Evolutionary conservation across 2,888 invertebrate genomes (phyloP), one percentile per base, ranked within the genome.

Genomic region (Epirrhoe alternata): DNA sequence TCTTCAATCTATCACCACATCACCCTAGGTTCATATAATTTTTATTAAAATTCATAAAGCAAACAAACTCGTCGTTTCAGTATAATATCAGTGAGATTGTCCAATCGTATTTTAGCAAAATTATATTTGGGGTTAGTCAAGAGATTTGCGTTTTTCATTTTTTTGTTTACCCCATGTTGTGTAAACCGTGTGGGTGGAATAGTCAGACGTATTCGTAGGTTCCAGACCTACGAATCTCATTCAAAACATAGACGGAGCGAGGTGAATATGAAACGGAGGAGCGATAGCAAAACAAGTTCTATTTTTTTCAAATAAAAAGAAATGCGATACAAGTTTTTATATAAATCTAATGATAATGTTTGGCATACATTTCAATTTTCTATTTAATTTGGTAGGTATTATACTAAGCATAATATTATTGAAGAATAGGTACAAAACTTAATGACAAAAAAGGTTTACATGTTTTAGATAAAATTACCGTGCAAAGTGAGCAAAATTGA

Each of bases 151-250:
- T 69, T 69, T 67, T 59, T 59, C 35, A 65, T 65, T 61, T 69
- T 53, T 31, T 64, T 59, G 60, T 31, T 68, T 58, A 52, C 51
- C 66, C 61, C 62, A 69, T 73, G 74, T 75, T 75, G 73, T 75
- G 71, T 76, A 78, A 77, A 80, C 77, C 80, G 79, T 80, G 76
- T 80, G 80, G 77, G 77, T 82, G 78, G 82, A 79, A 80, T 81
- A 83, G 80, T 80, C 78, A 81, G 79, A 80, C 75, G 79, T 42
- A 42, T 12, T 42, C 12, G 38, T 81, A 79, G 86, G 83, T 85
- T 87, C 85, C 80, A 86, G 84, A 85, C 85, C 81, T n/a, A n/a
- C n/a, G n/a, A n/a, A 84, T 86, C 86, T 86, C 86, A 85, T 89
- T 86, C 84, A 85, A 86, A 89, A 88, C 85, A 88, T 85, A 86